Base-by-base conservation (phyloP, 2,113 vertebrate genomes). In the Rhinichthys klamathensis region DNA sequence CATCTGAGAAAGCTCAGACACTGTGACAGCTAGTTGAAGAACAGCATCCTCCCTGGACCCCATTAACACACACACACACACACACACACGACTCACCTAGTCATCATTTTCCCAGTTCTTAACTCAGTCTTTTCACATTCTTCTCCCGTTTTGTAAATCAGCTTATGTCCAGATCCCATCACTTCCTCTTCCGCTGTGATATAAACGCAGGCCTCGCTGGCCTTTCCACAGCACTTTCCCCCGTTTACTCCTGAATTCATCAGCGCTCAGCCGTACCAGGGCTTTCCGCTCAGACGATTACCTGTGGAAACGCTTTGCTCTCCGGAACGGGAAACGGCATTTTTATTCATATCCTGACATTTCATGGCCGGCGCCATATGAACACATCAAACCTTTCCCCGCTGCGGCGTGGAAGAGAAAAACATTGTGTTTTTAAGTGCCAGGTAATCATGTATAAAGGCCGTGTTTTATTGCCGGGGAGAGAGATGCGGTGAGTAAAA, bases 401-500 rank as follows among this genome's bases (percentile, higher is more conserved):
- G 25, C 18, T 44, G 56, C 35, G 23, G 23, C 2, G 15, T 65
- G 35, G 58, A 41, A 30, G 61, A 67, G 79, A 67, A 32, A 67
- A 51, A 60, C n/a, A 51, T 51, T 51, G 79, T 69, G 79, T 81
- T 81, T 81, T 65, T 69, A 35, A 49, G 61, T 51, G 79, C 51
- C 79, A 81, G 25, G 63, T 69, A 49, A 80, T 25, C 25, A 10
- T 0, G 76, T 79, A 56, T 79, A 51, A 23, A 51, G 84, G 30
- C 30, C 30, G 30, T 16, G 83, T 2, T 70, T 70, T 41, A n/a
- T 70, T 41, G 67, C 41, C 21, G 72, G 89, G 90, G 89, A 90
- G 87, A 92, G 80, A 44, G 61, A 78, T 7, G 79, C 63, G 16
- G n/a, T 35, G 63, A 81, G 63, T 67, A 65, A 81, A 81, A 81